Percentiles rank a stretch among this genome's conserved stretches.
These are phyloP conservation scores for Epinephelus awoara DNA, from an alignment of 2,797 vertebrate species.

Conservation along the genomic window DNA sequence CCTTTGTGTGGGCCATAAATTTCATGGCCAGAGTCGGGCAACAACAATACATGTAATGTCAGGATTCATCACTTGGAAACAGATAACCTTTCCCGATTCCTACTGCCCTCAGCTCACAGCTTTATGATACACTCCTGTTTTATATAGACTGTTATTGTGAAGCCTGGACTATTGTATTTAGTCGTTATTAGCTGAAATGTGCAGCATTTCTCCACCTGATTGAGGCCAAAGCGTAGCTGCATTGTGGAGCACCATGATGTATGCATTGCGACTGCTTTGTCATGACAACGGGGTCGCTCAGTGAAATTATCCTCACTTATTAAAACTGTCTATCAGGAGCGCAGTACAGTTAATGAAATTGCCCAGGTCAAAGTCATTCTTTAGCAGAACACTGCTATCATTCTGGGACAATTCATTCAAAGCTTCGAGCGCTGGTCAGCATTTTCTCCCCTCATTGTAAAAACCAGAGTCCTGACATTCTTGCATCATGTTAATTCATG, in stretches of 20 bases:
- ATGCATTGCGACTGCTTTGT: constrained; percentile 51
- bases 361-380: constrained; percentile 65
- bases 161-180: constrained; percentile 31
- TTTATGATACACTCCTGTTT: constrained; percentile 43
- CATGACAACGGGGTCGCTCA: constrained; percentile 63
- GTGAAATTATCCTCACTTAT: constrained; percentile 75
- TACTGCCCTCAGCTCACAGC: constrained; percentile 47
- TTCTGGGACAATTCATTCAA: constrained; percentile 45
- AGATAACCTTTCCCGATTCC: constrained; percentile 64
- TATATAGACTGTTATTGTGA: constrained; percentile 48
- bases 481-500: constrained; percentile 46
- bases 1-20: constrained; percentile 78
- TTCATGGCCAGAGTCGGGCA: constrained; percentile 68
- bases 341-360: constrained; percentile 67
- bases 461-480: constrained; percentile 32
- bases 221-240: constrained; percentile 16
- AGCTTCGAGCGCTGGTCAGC: constrained; percentile 47
- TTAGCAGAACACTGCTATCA: constrained; percentile 43
- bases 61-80: constrained; percentile 73
- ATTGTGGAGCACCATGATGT: constrained; percentile 54
- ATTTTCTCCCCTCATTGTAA: constrained; percentile 24
- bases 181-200: constrained; percentile 43
- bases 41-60: constrained; percentile 73
- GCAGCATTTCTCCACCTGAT: constrained; percentile 37
- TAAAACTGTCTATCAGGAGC: constrained; percentile 70